Conservation (phyloP, 2,888 invertebrate species). For the Sepiola atlantica region DNA sequence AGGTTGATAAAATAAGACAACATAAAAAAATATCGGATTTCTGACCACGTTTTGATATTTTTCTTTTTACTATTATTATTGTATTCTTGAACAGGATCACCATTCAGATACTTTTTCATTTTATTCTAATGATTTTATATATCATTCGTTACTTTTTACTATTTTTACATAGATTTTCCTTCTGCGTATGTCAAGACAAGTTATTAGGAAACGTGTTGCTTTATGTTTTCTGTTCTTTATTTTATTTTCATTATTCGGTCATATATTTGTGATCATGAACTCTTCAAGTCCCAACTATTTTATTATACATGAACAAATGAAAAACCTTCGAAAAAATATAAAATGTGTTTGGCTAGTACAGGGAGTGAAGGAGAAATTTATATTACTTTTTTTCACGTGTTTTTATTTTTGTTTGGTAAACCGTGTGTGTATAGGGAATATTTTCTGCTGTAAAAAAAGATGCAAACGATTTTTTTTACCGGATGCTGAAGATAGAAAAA, state of each 20-base stretch:
- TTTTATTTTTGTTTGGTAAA: not conserved
- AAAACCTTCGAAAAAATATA: not conserved
- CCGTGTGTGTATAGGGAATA: not conserved
- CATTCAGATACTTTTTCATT: not conserved
- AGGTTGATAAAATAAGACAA: not conserved
- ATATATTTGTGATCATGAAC: not conserved
- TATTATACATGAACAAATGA: not conserved
- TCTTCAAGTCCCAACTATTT: not conserved
- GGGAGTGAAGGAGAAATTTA: not conserved
- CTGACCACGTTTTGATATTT: not conserved
- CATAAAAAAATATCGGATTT: not conserved
- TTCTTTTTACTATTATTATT: not conserved
- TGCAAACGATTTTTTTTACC: not conserved
- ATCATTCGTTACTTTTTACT: not conserved
- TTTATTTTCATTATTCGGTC: not conserved
- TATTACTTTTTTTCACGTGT: not conserved
- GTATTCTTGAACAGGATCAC: not conserved
- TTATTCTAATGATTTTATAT: not conserved
- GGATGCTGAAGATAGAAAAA: not conserved
- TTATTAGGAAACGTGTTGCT: not conserved
- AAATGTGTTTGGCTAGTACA: not conserved
- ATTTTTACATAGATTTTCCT: not conserved
- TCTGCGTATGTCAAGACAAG: not conserved
- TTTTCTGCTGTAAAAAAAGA: not conserved
- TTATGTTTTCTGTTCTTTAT: not conserved